Evolutionary conservation across 2,113 vertebrate species (phyloP), one percentile per base, ranked within the genome.

Genomic region (Corythornis vintsioides): DNA sequence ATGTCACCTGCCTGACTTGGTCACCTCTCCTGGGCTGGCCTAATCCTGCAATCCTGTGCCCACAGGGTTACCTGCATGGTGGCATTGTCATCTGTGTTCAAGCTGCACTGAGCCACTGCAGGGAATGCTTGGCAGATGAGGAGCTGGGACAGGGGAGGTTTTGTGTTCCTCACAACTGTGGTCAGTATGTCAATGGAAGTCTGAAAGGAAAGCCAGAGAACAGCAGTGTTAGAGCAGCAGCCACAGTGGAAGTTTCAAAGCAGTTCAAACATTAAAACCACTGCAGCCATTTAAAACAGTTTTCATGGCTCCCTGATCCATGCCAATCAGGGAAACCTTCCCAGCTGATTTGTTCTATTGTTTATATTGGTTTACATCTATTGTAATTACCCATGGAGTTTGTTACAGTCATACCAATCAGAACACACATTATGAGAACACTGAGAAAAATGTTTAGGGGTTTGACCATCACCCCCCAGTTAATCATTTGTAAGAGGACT

Each of bases 141-240:
- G 94, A 99, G 98, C 97, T 99, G 99, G 10, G 99, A 99, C 59
- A 99, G 98, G 8, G 99, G 99, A 7, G 99, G 97, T 79, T 99
- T 99, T 15, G 99, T 99, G 86, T 99, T 99, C 88, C 99, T 98
- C 61, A 99, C 99, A 28, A 99, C 99, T 8, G 99, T 99, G 72
- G 99, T 99, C 96, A 99, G 95, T 94, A 99, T 99, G 88, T 99
- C 99, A 50, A 99, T 99, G 48, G 99, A 98, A 3, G 99, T 99
- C 99, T 99, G 97, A 38, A 97, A 95, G 40, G 66, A 55, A 88
- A 81, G 71, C 77, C 66, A 87, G 38, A 76, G 17, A 64, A 22
- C 43, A 57, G 72, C 35, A 42, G 21, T 33, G 67, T 79, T 43
- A 79, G 29, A 63, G 75, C n/a, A 76, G 50, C 66, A 91, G 81